These are phyloP conservation scores for Yponomeuta evonymella DNA, from an alignment of 2,888 invertebrate genomes.

Conservation along the genomic window DNA sequence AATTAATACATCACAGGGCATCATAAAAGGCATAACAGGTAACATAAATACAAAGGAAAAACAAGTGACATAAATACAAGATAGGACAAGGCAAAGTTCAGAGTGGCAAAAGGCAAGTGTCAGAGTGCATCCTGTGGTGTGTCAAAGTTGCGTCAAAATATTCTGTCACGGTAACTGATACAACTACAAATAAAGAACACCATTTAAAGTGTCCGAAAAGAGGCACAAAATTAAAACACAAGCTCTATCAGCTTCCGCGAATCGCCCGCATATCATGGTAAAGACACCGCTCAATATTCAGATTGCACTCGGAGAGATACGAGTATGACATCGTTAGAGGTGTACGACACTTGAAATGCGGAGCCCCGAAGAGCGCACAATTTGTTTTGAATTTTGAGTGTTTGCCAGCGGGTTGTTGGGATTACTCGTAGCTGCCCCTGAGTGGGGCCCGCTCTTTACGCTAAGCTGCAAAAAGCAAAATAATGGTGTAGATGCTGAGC, in stretches of 20 bases:
- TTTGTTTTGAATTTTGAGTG: constrained; percentile 7
- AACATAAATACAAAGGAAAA: too few relatives aligned
- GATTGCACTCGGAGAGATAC: constrained; percentile 6
- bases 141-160: too few relatives aligned
- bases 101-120: too few relatives aligned
- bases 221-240: too few relatives aligned
- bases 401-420: constrained; percentile 1
- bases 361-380: not conserved
- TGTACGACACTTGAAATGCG: not conserved
- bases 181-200: too few relatives aligned
- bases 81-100: too few relatives aligned
- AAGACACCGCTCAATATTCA: constrained; percentile 2
- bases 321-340: constrained; percentile 7
- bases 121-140: too few relatives aligned
- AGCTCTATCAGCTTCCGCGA: not conserved
- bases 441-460: not conserved
- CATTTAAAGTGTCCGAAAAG: too few relatives aligned
- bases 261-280: not conserved
- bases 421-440: not conserved
- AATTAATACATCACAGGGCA: too few relatives aligned
- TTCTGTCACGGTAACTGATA: too few relatives aligned
- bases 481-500: not conserved
- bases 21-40: too few relatives aligned
- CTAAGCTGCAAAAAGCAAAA: not conserved
- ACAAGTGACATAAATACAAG: too few relatives aligned